Base-by-base conservation (phyloP, 2,113 vertebrate species). In the Rhinopomastus cyanomelas region DNA sequence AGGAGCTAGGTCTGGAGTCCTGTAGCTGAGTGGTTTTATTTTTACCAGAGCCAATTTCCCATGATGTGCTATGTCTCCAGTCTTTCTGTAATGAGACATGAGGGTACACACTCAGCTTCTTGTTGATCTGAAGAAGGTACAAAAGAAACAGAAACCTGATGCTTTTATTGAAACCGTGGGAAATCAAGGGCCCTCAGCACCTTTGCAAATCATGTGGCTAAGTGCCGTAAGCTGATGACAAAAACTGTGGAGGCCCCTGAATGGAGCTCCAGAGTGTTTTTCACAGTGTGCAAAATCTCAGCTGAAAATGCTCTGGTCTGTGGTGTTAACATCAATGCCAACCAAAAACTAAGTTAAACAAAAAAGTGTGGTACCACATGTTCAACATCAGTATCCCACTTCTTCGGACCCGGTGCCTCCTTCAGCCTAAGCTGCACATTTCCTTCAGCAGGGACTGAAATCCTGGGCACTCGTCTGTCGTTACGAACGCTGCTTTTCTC, bases 401-500 rank as follows among this genome's bases (percentile, higher is more conserved):
- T 46, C 59, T 71, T 85, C 48, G 76, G 71, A 69, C 19, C 44
- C 49, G 13, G 46, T 48, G 34, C 16, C 11, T 64, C 32, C 30
- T 76, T 77, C 73, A 72, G 49, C 22, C 32, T 61, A 85, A 74
- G 72, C 55, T 67, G 39, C 7, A 3, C 21, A 18, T 59, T 67
- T 81, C 25, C 15, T 76, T 74, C 36, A 49, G 72, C 26, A 62
- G 77, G 55, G 61, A 55, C 59, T 60, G 66, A 81, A 95, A 89
- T 88, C 73, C 39, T 85, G 79, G 51, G 32, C 60, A 51, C 79
- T 74, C 72, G 46, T 77, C 78, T 92, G 49, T 86, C 84, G 72
- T 78, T 75, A 65, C 66, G 79, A 85, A 88, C 89, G 82, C 72
- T 85, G 75, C 81, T 89, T 73, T 85, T 93, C 85, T 84, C 93